Evolutionary conservation across 2,888 invertebrate species (phyloP), one percentile per base, ranked within the genome.

Genomic region (Hydraecia micacea): DNA sequence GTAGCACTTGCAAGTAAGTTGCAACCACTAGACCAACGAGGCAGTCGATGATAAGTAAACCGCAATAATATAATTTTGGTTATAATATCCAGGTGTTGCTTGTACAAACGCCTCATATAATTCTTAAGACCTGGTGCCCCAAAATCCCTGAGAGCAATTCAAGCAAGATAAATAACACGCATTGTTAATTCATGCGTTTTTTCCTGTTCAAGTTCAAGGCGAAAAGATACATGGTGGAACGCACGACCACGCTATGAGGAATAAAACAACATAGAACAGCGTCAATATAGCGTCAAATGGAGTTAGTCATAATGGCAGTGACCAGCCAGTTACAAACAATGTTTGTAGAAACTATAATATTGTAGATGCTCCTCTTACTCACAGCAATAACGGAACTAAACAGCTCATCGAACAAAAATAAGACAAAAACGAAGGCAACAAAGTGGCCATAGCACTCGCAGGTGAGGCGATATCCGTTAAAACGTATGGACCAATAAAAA

Each of bases 401-500:
- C 60, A 75, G 28, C 39, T 72, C 55, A 72, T 74, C 36, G 36
- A 66, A 60, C 15, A 21, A 82, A 75, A 75, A 70, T 18, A 67
- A 81, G 42, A 62, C 36, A 66, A 75, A 71, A 72, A 74, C 60
- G 25, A 32, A 32, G 25, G 65, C 63, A 71, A 75, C 78, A 62
- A 78, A 79, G 63, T 79, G 60, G 2, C 28, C 15, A 36, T 15
- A 11, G 49, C 52, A 25, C 66, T 73, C 68, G 81, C 85, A 87
- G 87, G 85, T 84, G 85, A 84, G 68, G 28, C 77, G 76, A 65
- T 79, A 66, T 69, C 75, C 87, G 77, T 80, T 80, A 73, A 72
- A 71, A 68, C 71, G 71, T 76, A 78, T 77, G 74, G 46, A 67
- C 78, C 49, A 76, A 75, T 81, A 79, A 80, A 86, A 78, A 52